A percentile compares a stretch with the other conserved stretches of the same genome.
These are phyloP conservation scores for Drosophila bocqueti DNA, from an alignment of 1,140 invertebrate genomes.

Conservation along the genomic window DNA sequence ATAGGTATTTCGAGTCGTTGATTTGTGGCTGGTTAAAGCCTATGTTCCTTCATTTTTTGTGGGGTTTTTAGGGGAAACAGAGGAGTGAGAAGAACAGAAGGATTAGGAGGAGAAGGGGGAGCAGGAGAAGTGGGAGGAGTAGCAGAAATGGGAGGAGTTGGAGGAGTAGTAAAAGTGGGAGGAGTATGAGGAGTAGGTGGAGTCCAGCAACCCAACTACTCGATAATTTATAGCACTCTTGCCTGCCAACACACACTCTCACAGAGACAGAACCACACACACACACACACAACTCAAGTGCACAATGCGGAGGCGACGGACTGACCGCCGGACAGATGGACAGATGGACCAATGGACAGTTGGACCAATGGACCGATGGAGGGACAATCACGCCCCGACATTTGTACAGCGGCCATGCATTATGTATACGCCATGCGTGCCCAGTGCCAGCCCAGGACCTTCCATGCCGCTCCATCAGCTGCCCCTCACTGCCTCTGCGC, in stretches of 20 bases:
- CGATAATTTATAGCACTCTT: slow-evolving; percentile 81
- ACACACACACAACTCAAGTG: slow-evolving; percentile 55
- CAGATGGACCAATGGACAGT: background rate
- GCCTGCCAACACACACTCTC: slow-evolving; percentile 58
- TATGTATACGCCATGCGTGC: slow-evolving; percentile 77
- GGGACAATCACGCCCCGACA: slow-evolving; percentile 67
- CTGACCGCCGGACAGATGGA: slow-evolving; percentile 15
- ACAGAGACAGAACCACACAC: slow-evolving; percentile 10
- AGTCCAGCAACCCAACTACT: slow-evolving; percentile 67
- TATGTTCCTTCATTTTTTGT: slow-evolving; percentile 1
- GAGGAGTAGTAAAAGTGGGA: too few species aligned
- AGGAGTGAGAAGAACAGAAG: background rate
- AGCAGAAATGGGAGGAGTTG: too few species aligned
- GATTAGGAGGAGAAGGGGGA: background rate
- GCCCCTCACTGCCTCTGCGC: background rate
- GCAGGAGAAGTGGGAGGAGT: background rate
- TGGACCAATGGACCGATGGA: background rate
- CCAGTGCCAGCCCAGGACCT: background rate
- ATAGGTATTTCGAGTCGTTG: background rate
- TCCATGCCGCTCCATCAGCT: slow-evolving; percentile 6
- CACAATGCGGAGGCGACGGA: slow-evolving; percentile 46
- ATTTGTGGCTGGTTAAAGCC: too few species aligned
- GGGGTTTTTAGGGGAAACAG: too few species aligned
- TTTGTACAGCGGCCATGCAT: slow-evolving; percentile 66
- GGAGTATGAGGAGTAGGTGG: background rate